These are phyloP conservation scores for Coenobita brevimanus DNA, from an alignment of 1,140 invertebrate species.

Conservation along the genomic window DNA sequence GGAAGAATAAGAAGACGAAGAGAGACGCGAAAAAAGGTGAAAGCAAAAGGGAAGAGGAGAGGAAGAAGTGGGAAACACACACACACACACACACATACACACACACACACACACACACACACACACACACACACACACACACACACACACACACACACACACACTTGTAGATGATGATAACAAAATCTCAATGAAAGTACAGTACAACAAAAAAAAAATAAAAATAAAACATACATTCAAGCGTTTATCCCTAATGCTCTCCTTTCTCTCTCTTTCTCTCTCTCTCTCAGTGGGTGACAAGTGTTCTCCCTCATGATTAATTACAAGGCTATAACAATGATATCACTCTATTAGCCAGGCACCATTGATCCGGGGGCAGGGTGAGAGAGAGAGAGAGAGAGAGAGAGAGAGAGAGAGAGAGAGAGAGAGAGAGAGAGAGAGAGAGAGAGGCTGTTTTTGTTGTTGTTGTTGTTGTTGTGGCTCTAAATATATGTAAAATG, in stretches of 20 bases:
- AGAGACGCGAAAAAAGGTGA: neutral
- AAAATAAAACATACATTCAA: neutral
- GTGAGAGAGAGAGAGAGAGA: neutral
- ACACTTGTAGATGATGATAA: too few species aligned
- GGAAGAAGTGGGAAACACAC: neutral
- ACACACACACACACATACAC: too few species aligned
- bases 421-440: neutral
- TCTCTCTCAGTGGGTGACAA: neutral
- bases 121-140: too few species aligned
- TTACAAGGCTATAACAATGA: neutral
- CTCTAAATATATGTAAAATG: neutral
- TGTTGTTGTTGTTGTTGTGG: neutral
- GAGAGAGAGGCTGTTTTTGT: too few species aligned
- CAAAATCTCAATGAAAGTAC: neutral
- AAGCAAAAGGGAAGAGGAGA: neutral
- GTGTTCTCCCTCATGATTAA: neutral
- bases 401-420: neutral
- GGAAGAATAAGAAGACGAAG: neutral
- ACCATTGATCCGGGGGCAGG: neutral
- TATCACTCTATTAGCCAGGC: neutral
- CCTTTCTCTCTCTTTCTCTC: conserved; percentile 27
- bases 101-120: too few species aligned
- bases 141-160: too few species aligned
- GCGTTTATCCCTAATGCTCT: neutral
- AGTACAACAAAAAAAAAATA: neutral